These are phyloP conservation scores for Caenorhabditis macrosperma DNA, from an alignment of 2,888 invertebrate species.

Conservation along the genomic window DNA sequence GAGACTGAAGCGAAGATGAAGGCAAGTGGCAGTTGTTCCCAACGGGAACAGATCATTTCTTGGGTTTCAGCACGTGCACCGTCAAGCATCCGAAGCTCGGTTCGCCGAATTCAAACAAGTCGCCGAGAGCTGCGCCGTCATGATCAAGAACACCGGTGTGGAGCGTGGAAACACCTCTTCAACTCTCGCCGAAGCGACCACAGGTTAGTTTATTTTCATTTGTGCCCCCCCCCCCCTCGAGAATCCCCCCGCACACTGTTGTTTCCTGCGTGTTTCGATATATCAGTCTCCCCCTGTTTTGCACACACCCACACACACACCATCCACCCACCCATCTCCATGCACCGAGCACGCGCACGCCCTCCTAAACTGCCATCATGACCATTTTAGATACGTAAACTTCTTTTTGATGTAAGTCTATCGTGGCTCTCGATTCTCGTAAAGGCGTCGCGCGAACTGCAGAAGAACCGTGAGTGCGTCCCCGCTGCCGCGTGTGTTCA, in stretches of 20 bases:
- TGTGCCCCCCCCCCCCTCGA: conserved; percentile 10
- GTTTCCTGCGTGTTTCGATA: conserved; percentile 37
- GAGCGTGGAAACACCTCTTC: conserved; percentile 64
- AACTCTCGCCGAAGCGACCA: conserved; percentile 70
- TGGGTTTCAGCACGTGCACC: conserved; percentile 38
- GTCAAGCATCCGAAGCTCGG: conserved; percentile 59
- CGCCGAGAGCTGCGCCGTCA: conserved; percentile 76
- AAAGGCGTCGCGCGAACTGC: conserved; percentile 49
- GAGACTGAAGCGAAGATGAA: conserved; percentile 47
- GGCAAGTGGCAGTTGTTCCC: conserved; percentile 2
- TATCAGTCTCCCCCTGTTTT: conserved; percentile 20
- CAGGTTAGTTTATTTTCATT: conserved; percentile 70
- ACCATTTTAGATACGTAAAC: conserved; percentile 45
- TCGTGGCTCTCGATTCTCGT: conserved; percentile 18
- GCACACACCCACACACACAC: conserved; percentile 39
- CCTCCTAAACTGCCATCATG: conserved; percentile 11
- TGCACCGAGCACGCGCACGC: conserved; percentile 59
- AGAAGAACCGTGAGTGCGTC: conserved; percentile 27
- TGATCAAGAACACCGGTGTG: conserved; percentile 76
- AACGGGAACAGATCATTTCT: neutral
- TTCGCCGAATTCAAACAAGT: conserved; percentile 70
- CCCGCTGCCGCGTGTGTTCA: conserved; percentile 27
- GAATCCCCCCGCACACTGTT: conserved; percentile 39
- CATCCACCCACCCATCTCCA: conserved; percentile 46
- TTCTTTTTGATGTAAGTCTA: neutral